phyloP scores from a whole-genome alignment of 2,888 invertebrate species.

The Caenorhabditis becei region DNA sequence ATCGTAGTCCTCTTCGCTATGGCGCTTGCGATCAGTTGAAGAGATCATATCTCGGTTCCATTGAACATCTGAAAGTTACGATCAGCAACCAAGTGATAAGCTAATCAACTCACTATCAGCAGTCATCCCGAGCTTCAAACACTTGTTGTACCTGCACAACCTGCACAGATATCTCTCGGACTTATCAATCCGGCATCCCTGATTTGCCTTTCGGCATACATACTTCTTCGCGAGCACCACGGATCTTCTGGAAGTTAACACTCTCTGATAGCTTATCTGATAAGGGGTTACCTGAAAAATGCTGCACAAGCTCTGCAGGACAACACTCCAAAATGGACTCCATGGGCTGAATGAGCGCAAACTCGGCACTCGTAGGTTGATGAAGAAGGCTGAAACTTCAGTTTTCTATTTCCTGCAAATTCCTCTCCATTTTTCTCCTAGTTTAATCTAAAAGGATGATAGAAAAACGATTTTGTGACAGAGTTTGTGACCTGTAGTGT shows the following conservation, averaged over 20 bases:
- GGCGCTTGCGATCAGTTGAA: conserved; percentile 38
- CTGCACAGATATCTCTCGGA: conserved; percentile 59
- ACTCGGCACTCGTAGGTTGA: conserved; percentile 57
- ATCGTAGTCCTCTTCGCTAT: conserved; percentile 36
- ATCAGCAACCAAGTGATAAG: neutral
- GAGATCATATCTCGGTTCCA: conserved; percentile 64
- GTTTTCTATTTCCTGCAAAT: too few species aligned
- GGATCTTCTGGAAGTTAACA: conserved; percentile 45
- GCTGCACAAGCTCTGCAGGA: conserved; percentile 68
- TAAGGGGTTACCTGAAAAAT: conserved; percentile 59
- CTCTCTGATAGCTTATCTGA: neutral
- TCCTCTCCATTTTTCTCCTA: too few species aligned
- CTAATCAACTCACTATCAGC: conserved; percentile 54
- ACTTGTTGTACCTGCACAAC: conserved; percentile 65
- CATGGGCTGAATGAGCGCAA: conserved; percentile 63
- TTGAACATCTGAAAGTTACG: conserved; percentile 57
- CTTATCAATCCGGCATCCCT: conserved; percentile 54
- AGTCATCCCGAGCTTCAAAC: conserved; percentile 65
- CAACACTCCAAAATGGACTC: conserved; percentile 68
- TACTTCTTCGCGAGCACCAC: conserved; percentile 62
- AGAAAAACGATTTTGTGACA: conserved; percentile 26
- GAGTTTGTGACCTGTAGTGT: conserved; percentile 42
- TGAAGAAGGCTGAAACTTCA: conserved; percentile 52
- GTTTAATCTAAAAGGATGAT: neutral
- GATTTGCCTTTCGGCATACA: conserved; percentile 51